Percentiles rank a stretch among this genome's conserved stretches.
phyloP scores from a whole-genome alignment of 2,888 invertebrate genomes.

The Magallana nippona region DNA sequence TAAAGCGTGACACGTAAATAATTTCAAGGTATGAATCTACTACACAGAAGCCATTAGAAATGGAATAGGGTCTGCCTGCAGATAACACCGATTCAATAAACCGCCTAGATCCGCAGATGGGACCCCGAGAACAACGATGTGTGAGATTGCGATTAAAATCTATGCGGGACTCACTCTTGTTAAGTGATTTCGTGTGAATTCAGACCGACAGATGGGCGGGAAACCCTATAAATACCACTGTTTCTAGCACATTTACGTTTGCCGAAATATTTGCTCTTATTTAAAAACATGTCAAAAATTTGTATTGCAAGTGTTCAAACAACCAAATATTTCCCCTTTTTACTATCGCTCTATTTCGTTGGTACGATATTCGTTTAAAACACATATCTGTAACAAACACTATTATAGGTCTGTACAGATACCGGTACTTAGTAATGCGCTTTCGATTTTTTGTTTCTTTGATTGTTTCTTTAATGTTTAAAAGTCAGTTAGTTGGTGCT shows the following conservation, averaged over 20 bases:
- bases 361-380: too few species aligned
- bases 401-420: too few species aligned
- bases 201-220: conserved; percentile 22
- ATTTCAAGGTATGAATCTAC: conserved; percentile 2
- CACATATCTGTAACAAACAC: too few species aligned
- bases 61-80: conserved; percentile 17
- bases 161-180: conserved; percentile 19
- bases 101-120: neutral
- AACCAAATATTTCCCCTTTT: too few species aligned
- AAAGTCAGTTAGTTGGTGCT: too few species aligned
- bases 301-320: neutral
- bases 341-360: too few species aligned
- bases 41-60: conserved; percentile 15
- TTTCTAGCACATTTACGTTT: conserved; percentile 1
- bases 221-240: neutral
- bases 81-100: neutral
- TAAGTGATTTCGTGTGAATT: conserved; percentile 18
- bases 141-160: conserved; percentile 13
- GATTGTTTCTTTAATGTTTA: too few species aligned
- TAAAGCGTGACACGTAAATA: conserved; percentile 26
- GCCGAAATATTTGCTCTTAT: neutral
- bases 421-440: too few species aligned
- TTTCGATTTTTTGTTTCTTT: too few species aligned
- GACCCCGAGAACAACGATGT: neutral
- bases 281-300: conserved; percentile 16